Conservation (phyloP, 2,888 invertebrate genomes). For the Taphrorychus bicolor region DNA sequence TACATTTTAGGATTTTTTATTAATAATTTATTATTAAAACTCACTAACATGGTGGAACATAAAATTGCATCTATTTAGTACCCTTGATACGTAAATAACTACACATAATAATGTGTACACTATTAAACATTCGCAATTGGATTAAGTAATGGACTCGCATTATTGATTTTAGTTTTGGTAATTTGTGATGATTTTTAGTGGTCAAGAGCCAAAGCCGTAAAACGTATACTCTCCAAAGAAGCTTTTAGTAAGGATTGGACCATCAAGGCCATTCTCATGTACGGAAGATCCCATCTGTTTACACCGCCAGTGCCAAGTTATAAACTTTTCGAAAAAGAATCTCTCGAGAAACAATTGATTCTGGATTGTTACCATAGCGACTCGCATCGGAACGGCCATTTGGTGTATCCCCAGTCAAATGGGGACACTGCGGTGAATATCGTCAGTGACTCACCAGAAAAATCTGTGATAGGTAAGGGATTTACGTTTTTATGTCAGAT, state of each 20-base stretch:
- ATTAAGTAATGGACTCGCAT: no score
- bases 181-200: conserved; percentile 60
- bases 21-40: no score
- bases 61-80: no score
- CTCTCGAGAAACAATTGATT: conserved; percentile 45
- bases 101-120: no score
- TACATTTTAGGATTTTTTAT: no score
- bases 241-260: conserved; percentile 56
- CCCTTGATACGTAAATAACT: no score
- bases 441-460: conserved; percentile 16
- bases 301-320: conserved; percentile 53
- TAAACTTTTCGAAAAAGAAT: conserved; percentile 41
- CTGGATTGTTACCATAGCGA: conserved; percentile 23
- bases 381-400: conserved; percentile 37
- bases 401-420: background rate
- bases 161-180: no score
- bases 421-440: conserved; percentile 26
- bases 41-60: no score
- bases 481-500: no score
- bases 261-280: conserved; percentile 60
- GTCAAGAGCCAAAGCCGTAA: conserved; percentile 64
- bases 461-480: conserved; percentile 33
- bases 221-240: conserved; percentile 47
- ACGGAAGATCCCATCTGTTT: conserved; percentile 61
- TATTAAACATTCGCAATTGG: no score